Base-by-base conservation (phyloP, 1,140 invertebrate genomes). In the Melanaphis sacchari region DNA sequence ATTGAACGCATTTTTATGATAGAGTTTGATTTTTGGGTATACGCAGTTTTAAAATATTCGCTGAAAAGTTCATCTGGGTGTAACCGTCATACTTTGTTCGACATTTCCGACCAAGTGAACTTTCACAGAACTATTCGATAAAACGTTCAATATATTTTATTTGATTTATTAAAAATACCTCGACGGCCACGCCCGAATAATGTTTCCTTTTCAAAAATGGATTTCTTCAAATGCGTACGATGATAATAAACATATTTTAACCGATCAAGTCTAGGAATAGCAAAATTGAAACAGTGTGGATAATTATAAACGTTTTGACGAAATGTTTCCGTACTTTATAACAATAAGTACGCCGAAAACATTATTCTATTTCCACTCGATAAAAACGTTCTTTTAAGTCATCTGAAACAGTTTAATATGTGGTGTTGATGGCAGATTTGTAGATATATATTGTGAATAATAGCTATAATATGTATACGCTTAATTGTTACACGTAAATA, bases 131-230 rank as follows among this genome's bases (percentile, higher is more conserved):
- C 87, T 89, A 89, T 89, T 52, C 46, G 46, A 36, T 49, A 52
- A 49, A 49, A 24, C 87, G 46, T 52, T 89, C 87, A 52, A 89
- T 89, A 89, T 52, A 89, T 89, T 89, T 89, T 52, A 89, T 52
- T 89, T 89, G 87, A 89, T 89, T 52, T 89, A 52, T 89, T 89
- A 89, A 89, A 89, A 89, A 89, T 89, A 89, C 46, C 41, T 49
- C 21, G 43, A 88, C 85, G n/a, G 18, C 85, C 85, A 88, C 85
- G 85, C 85, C 85, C 85, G n/a, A 89, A 89, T 52, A 89, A 89
- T 89, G 87, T 89, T 89, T 89, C 43, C 87, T 89, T 46, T 36
- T 49, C 87, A 52, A 52, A 49, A 36, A 52, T 15, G n/a, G 43
- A 49, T 49, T 88, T 49, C 85, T 15, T 85, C 41, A 8, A 5